Evolutionary conservation across 2,797 vertebrate genomes (phyloP).

Genomic region (Telmatherina bonti): DNA sequence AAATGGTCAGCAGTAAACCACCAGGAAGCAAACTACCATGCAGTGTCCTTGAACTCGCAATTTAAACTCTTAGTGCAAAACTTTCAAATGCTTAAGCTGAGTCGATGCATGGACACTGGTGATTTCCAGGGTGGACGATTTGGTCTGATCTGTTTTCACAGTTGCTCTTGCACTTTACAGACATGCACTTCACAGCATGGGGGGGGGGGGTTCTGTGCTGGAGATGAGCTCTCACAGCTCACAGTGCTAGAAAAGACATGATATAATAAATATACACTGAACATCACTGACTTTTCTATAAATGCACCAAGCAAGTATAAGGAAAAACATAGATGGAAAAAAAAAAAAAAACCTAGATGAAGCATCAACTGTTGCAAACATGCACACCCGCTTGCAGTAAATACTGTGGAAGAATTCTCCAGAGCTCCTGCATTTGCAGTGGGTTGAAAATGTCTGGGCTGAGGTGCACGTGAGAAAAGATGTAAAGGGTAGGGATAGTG

Average conservation of each 20-base stretch:
- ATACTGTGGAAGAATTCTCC: background rate
- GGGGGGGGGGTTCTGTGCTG: background rate
- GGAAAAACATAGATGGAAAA: background rate
- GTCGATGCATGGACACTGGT: background rate
- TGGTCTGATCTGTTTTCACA: background rate
- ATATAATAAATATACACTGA: background rate
- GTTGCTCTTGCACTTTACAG: background rate
- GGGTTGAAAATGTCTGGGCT: background rate
- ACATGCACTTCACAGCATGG: background rate
- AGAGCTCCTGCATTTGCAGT: background rate
- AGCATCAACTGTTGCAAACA: background rate
- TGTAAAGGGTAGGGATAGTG: background rate
- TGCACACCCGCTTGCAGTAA: background rate
- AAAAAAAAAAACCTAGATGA: no score
- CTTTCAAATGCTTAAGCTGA: background rate
- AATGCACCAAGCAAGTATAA: background rate
- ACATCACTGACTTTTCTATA: background rate
- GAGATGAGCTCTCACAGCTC: background rate
- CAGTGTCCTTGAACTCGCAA: background rate
- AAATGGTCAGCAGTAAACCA: background rate
- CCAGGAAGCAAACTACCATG: background rate
- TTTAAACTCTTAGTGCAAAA: no score
- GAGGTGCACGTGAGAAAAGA: background rate
- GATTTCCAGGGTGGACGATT: background rate
- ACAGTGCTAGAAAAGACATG: background rate